Evolutionary conservation across 2,797 vertebrate species (phyloP), one percentile per base, ranked within the genome.

Genomic region (Cryptoblepharus egeriae): DNA sequence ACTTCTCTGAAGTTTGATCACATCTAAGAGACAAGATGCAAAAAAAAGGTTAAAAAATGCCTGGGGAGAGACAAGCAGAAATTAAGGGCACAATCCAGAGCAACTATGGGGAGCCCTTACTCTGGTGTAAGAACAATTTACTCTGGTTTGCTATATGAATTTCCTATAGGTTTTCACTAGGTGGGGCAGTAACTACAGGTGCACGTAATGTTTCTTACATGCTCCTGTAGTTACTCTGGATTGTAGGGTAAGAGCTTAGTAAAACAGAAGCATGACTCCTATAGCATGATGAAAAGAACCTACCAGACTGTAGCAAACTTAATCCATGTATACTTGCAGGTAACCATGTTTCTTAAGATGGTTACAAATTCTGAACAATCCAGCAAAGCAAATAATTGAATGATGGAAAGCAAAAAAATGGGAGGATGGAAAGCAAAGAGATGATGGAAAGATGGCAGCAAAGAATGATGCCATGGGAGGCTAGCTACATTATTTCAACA

Each of bases 341-440:
- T 8, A n/a, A 76, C 39, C 55, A 1, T 72, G 30, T 80, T 4
- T 72, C 28, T 28, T 42, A 39, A 63, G 10, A 58, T 70, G 42
- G 45, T 81, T n/a, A 2, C 70, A 78, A 30, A 73, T 82, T 70
- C 18, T 6, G 37, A 3, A 60, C 3, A 18, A 79, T 35, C 52
- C 22, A 82, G 2, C 18, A 0, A 0, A 1, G 22, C 2, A 39
- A n/a, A n/a, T n/a, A n/a, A n/a, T 39, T 2, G 24, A 5, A 39
- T 0, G 6, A 11, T 1, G 24, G 69, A 72, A n/a, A 77, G n/a
- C 26, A 58, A 58, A 52, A n/a, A n/a, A n/a, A n/a, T 39, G 2
- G 24, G 6, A 39, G 0, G 6, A 11, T 1, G 24, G 69, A 72
- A n/a, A 77, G n/a, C 26, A 58, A 58, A 52, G n/a, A n/a, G n/a